These are phyloP conservation scores for Ciconia nigra DNA, from an alignment of 2,797 vertebrate genomes.

Conservation along the genomic window DNA sequence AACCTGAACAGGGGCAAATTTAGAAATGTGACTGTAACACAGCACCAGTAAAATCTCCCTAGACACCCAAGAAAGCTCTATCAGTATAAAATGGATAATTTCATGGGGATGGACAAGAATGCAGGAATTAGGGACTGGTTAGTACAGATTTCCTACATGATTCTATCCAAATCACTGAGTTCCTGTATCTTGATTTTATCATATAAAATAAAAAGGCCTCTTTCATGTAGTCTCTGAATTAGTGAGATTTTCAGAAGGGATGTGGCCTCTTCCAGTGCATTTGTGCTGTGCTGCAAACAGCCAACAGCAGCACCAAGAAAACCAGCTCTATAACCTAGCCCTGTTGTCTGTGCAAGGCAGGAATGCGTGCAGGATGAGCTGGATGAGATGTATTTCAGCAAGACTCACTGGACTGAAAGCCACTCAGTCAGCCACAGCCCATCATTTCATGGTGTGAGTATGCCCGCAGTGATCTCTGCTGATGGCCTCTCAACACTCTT, in stretches of 20 bases:
- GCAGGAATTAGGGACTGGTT: not conserved
- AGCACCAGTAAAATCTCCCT: not conserved
- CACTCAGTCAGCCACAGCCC: not conserved
- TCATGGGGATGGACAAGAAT: not conserved
- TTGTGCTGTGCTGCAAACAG: not conserved
- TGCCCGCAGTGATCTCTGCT: accelerated
- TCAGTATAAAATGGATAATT: not conserved
- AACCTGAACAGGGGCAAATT: not conserved
- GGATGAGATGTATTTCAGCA: not conserved
- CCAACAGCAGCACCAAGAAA: not conserved
- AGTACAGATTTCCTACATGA: not conserved
- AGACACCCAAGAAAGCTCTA: not conserved
- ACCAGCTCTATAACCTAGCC: accelerated
- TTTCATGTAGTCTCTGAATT: not conserved
- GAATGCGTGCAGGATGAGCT: accelerated
- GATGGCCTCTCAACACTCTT: not conserved
- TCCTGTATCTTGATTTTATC: not conserved
- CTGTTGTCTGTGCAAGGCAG: not conserved
- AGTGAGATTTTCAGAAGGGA: not conserved
- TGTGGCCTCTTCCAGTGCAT: not conserved
- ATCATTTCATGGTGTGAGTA: not conserved
- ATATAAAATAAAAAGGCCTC: not conserved
- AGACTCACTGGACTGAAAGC: not conserved
- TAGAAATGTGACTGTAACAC: not conserved
- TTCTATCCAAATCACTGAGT: not conserved